phyloP scores from a whole-genome alignment of 2,113 vertebrate species.

The Alethe diademata region DNA sequence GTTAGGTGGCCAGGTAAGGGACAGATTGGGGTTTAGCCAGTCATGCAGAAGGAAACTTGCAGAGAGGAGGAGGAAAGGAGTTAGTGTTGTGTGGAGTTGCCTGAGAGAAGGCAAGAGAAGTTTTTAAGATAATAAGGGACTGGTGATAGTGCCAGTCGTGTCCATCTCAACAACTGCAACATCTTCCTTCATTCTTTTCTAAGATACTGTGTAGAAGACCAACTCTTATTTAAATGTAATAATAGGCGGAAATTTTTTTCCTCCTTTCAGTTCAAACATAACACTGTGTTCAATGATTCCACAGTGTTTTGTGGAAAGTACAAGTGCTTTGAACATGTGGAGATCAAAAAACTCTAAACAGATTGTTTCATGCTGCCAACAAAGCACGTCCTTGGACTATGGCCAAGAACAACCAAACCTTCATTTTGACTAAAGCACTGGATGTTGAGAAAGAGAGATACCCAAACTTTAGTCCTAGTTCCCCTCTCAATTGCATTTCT shows the following conservation, averaged over 20 bases:
- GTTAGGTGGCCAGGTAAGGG: too few relatives aligned
- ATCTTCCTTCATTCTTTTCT: background rate
- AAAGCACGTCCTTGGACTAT: constrained; percentile 30
- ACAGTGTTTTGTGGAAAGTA: constrained; percentile 37
- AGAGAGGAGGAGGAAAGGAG: too few relatives aligned
- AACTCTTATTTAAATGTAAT: background rate
- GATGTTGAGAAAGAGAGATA: background rate
- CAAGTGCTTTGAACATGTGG: constrained; percentile 32
- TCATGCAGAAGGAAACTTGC: too few relatives aligned
- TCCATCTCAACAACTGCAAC: too few relatives aligned
- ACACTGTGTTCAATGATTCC: background rate
- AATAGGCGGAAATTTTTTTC: background rate
- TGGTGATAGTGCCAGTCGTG: too few relatives aligned
- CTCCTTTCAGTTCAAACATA: constrained; percentile 12
- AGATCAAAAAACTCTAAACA: constrained; percentile 38
- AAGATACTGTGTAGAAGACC: background rate
- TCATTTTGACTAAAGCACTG: background rate
- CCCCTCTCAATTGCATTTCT: background rate
- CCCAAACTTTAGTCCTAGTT: background rate
- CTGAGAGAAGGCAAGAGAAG: too few relatives aligned
- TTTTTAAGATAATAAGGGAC: too few relatives aligned
- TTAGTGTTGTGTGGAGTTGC: too few relatives aligned
- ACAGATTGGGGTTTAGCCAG: too few relatives aligned
- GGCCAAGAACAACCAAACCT: constrained; percentile 24
- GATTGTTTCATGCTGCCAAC: constrained; percentile 1